Evolutionary conservation across 2,888 invertebrate species (phyloP).

Genomic region (Liopterus haemorrhoidalis): DNA sequence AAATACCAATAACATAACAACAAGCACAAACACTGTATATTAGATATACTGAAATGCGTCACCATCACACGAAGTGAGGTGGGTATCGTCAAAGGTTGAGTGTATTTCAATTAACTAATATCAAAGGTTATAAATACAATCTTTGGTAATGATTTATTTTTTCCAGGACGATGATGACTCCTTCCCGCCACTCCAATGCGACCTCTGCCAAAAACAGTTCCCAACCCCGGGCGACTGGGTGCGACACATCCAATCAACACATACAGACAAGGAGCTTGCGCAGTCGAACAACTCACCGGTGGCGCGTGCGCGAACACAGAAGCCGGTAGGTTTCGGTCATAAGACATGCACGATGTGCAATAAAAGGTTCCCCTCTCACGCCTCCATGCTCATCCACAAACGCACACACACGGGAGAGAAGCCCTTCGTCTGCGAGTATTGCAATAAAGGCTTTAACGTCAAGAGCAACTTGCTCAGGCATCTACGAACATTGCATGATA

Average conservation of each 20-base stretch:
- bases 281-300: constrained; percentile 60
- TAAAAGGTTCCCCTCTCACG: constrained; percentile 71
- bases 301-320: constrained; percentile 17
- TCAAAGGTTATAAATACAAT: too few species aligned
- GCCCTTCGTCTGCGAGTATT: constrained; percentile 67
- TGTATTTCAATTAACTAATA: too few species aligned
- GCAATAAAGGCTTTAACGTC: constrained; percentile 73
- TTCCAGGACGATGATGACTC: constrained; percentile 59
- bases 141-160: constrained; percentile 16
- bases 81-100: too few species aligned
- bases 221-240: constrained; percentile 83
- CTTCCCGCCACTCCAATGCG: constrained; percentile 67
- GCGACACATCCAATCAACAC: constrained; percentile 75
- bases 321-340: constrained; percentile 50
- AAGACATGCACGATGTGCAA: constrained; percentile 64
- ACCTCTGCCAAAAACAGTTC: constrained; percentile 68
- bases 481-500: constrained; percentile 68
- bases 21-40: too few species aligned
- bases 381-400: constrained; percentile 72
- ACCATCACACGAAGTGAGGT: too few species aligned
- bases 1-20: too few species aligned
- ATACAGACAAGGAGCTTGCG: constrained; percentile 74
- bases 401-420: constrained; percentile 69
- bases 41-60: too few species aligned
- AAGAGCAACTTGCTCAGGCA: constrained; percentile 71